Percentiles rank a stretch among this genome's conserved stretches.
phyloP scores from a whole-genome alignment of 2,113 vertebrate genomes.

The Sebastes fasciatus region DNA sequence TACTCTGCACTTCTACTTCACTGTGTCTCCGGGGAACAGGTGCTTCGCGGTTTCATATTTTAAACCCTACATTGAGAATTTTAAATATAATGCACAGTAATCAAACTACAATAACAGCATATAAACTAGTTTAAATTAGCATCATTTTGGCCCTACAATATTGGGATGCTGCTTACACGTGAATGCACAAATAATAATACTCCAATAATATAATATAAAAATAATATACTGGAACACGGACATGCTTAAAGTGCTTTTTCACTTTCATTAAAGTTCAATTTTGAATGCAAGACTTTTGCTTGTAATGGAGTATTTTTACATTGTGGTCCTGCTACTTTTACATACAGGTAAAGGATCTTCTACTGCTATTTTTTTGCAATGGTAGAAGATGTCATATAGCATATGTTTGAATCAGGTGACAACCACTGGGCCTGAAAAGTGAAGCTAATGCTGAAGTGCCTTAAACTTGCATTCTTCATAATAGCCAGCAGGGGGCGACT shows the following conservation, averaged over 20 bases:
- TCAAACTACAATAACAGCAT: background rate
- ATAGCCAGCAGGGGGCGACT: too few relatives aligned
- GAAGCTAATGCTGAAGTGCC: too few relatives aligned
- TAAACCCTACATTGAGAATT: background rate
- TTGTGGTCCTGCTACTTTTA: background rate
- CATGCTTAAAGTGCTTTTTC: background rate
- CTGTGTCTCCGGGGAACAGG: background rate
- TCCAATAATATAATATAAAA: background rate
- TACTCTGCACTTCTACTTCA: conserved; percentile 5
- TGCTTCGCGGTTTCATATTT: background rate
- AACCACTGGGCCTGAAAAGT: too few relatives aligned
- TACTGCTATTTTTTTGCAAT: background rate
- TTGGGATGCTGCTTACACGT: background rate
- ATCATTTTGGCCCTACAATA: too few relatives aligned
- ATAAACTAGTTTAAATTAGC: background rate
- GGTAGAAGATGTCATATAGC: background rate
- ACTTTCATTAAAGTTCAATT: background rate
- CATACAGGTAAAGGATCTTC: background rate
- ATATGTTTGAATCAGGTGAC: background rate
- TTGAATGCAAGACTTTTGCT: background rate
- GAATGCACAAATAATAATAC: background rate
- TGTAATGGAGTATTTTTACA: background rate
- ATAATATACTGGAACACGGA: background rate
- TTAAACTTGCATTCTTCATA: too few relatives aligned
- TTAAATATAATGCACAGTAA: background rate